phyloP scores from a whole-genome alignment of 2,888 invertebrate genomes.

The Megastigmus dorsalis region DNA sequence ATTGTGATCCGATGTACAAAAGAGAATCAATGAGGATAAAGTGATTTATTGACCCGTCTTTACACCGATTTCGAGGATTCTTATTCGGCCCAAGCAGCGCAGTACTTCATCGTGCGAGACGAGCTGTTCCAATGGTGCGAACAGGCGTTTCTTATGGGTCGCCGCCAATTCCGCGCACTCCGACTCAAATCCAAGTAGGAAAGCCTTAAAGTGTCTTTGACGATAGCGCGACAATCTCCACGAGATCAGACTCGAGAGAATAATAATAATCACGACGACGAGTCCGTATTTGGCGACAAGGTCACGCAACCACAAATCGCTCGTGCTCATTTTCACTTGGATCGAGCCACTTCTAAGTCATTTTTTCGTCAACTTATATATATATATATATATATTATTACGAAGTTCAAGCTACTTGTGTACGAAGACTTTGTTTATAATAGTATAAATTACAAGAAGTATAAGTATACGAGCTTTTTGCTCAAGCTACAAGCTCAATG shows the following conservation, averaged over 20 bases:
- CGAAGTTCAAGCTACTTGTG: too few relatives aligned
- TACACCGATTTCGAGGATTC: constrained; percentile 69
- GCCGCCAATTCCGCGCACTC: constrained; percentile 64
- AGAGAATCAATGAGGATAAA: too few relatives aligned
- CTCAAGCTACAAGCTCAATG: background rate
- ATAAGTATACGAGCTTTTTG: too few relatives aligned
- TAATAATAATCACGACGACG: constrained; percentile 49
- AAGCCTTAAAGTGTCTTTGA: constrained; percentile 60
- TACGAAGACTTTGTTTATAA: too few relatives aligned
- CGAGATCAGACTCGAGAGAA: constrained; percentile 55
- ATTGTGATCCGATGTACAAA: too few relatives aligned
- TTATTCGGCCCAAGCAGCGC: constrained; percentile 61
- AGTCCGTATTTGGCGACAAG: constrained; percentile 62
- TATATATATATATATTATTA: too few relatives aligned
- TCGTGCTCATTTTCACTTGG: constrained; percentile 60
- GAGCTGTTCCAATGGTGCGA: constrained; percentile 59
- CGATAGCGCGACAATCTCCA: constrained; percentile 62
- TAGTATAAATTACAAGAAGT: too few relatives aligned
- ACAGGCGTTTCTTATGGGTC: constrained; percentile 62
- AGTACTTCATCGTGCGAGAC: constrained; percentile 64
- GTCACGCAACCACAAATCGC: constrained; percentile 68
- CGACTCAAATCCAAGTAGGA: constrained; percentile 67
- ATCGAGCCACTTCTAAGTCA: too few relatives aligned
- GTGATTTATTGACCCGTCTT: constrained; percentile 66
- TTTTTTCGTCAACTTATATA: too few relatives aligned